A percentile compares a stretch with the other conserved stretches of the same genome.
phyloP scores from a whole-genome alignment of 1,140 invertebrate genomes.

The Lepidostoma basale region DNA sequence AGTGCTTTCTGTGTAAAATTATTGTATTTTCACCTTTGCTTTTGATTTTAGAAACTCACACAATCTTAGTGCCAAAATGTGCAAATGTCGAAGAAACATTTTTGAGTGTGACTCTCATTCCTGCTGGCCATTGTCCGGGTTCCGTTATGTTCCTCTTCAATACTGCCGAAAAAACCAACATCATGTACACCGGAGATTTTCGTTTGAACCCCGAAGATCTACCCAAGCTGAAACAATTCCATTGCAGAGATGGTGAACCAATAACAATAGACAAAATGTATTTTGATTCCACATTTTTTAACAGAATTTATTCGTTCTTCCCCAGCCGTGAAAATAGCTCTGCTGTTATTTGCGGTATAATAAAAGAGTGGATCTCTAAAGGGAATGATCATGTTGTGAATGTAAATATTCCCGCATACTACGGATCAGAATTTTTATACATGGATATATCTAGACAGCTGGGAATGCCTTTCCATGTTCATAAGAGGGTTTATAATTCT shows the following conservation, averaged over 20 bases:
- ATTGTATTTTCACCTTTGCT: slow-evolving; percentile 11
- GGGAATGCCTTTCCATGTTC: slow-evolving; percentile 63
- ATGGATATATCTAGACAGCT: slow-evolving; percentile 61
- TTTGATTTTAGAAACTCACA: slow-evolving; percentile 49
- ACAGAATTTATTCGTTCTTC: slow-evolving; percentile 58
- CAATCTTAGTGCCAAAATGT: slow-evolving; percentile 25
- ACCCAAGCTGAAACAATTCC: slow-evolving; percentile 62
- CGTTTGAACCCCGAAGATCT: slow-evolving; percentile 63
- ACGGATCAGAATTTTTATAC: slow-evolving; percentile 67
- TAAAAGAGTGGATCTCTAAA: slow-evolving; percentile 62
- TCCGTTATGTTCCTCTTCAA: slow-evolving; percentile 78
- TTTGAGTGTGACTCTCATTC: slow-evolving; percentile 65
- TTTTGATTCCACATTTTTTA: slow-evolving; percentile 74
- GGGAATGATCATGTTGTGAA: slow-evolving; percentile 58
- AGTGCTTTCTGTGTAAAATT: background rate
- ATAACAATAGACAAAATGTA: slow-evolving; percentile 68
- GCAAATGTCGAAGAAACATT: slow-evolving; percentile 44
- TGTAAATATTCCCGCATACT: slow-evolving; percentile 61
- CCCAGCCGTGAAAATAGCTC: slow-evolving; percentile 65
- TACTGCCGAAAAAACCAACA: slow-evolving; percentile 49
- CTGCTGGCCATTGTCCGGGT: slow-evolving; percentile 75
- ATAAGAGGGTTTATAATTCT: slow-evolving; percentile 47
- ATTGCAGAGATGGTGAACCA: slow-evolving; percentile 54
- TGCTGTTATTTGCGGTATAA: slow-evolving; percentile 55
- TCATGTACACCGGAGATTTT: slow-evolving; percentile 77